These are phyloP conservation scores for Periphyllus acericola DNA, from an alignment of 2,888 invertebrate genomes.

Conservation along the genomic window DNA sequence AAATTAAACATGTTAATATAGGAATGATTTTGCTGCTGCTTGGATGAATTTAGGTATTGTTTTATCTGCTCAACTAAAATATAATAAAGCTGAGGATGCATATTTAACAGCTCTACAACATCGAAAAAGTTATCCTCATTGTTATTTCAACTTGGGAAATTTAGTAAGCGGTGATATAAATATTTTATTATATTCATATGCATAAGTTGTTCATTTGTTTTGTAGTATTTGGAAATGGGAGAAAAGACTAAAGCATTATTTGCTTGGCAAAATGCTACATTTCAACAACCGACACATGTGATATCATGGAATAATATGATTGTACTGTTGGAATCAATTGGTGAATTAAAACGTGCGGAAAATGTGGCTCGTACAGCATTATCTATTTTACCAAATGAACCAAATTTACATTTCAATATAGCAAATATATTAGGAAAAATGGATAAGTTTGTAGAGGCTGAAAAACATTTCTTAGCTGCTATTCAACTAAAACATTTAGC, in stretches of 20 bases:
- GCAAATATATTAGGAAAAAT: conserved; percentile 90
- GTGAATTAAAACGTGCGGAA: conserved; percentile 76
- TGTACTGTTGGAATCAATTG: conserved; percentile 71
- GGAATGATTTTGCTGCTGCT: conserved; percentile 90
- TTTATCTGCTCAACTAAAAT: conserved; percentile 78
- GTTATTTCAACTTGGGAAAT: conserved; percentile 94
- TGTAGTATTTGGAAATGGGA: conserved; percentile 82
- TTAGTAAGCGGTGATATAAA: conserved; percentile 72
- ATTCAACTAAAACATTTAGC: conserved; percentile 73
- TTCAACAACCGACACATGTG: conserved; percentile 79
- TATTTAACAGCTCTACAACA: conserved; percentile 83
- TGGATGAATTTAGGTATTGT: conserved; percentile 99
- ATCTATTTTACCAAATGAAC: conserved; percentile 76
- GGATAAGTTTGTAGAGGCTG: conserved; percentile 80
- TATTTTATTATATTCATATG: neutral
- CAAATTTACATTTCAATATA: conserved; percentile 84
- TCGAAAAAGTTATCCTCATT: conserved; percentile 87
- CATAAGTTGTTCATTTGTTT: conserved; percentile 12
- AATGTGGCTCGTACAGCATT: conserved; percentile 78
- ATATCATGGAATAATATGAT: conserved; percentile 94
- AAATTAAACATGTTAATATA: conserved; percentile 67
- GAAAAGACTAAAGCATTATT: conserved; percentile 78
- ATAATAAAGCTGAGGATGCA: conserved; percentile 78
- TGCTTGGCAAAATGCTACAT: conserved; percentile 85
- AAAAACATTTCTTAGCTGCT: conserved; percentile 81